Base-by-base conservation (phyloP, 1,140 invertebrate species). In the Brachionus manjavacas region DNA sequence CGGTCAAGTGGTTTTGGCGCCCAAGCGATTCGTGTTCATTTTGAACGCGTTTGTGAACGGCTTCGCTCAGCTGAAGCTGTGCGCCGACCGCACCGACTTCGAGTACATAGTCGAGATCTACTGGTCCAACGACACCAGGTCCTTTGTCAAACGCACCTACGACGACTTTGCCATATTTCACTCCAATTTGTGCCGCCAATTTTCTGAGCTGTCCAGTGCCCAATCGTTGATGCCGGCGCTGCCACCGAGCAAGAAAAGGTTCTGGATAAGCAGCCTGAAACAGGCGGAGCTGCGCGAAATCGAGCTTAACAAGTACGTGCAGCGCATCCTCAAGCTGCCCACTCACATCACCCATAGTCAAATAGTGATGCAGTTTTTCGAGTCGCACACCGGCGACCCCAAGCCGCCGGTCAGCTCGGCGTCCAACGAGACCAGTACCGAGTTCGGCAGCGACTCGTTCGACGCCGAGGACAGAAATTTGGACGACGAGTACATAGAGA, bases 141-240 rank as follows among this genome's bases (percentile, higher is more conserved):
- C 76, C 16, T 80, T 23, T 41, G 76, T 80, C 52, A 80, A 80
- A 80, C 76, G 76, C 25, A 80, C 76, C 49, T 80, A 31, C 25
- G 76, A 80, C 25, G 76, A 80, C 31, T 80, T 80, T 64, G 43
- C 28, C 28, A 55, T 55, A 2, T 80, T 80, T 55, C 46, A 80
- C 49, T 4, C 43, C 3, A 60, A 55, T 3, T 49, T 80, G n/a
- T 39, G 16, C 8, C 14, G 12, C 20, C 9, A 80, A 52, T 80
- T 80, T 52, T 8, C 4, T 6, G 41, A 72, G n/a, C 16, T 72
- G 35, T 23, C n/a, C 70, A 49, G 1, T 52, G 43, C 43, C 43
- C n/a, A 31, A 4, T 64, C 39, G 20, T 0, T 9, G 11, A 43
- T 80, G 28, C 76, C 76, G 23, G 11, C 20, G 14, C 49, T 80